Percentiles rank a stretch among this genome's conserved stretches.
Evolutionary conservation across 2,113 vertebrate species (phyloP).

Genomic region (Hipposideros armiger): DNA sequence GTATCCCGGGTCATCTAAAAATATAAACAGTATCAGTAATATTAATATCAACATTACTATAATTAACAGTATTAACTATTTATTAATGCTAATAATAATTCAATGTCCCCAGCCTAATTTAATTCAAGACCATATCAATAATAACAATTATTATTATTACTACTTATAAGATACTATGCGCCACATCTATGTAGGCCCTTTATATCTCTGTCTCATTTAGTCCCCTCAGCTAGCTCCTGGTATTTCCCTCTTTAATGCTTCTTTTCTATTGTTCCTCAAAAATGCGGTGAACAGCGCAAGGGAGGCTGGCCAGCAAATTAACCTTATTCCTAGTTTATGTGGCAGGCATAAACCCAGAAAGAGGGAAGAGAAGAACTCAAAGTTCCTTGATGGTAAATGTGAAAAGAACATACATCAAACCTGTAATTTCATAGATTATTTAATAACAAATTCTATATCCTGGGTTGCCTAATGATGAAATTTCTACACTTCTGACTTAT

Average conservation of each 20-base stretch:
- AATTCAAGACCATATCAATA: not conserved
- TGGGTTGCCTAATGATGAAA: not conserved
- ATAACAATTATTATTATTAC: not conserved
- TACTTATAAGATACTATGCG: not conserved
- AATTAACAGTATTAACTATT: not conserved
- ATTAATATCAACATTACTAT: slow-evolving; percentile 1
- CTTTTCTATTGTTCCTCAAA: slow-evolving; percentile 37
- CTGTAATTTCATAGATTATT: not conserved
- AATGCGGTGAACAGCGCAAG: slow-evolving; percentile 19
- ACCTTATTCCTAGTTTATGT: not conserved
- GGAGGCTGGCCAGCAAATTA: slow-evolving; percentile 11
- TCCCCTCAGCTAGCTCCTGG: not conserved
- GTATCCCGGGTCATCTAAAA: not conserved
- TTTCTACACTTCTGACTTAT: not conserved
- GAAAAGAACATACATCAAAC: slow-evolving; percentile 4
- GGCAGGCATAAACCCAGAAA: not conserved
- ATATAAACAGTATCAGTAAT: not conserved
- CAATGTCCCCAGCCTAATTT: not conserved
- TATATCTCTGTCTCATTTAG: not conserved
- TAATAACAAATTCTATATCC: slow-evolving; percentile 22
- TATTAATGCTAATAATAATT: not conserved
- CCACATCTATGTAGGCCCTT: not conserved
- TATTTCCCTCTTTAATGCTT: slow-evolving; percentile 4
- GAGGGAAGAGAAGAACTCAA: not conserved
- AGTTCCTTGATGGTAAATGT: not conserved